phyloP scores from a whole-genome alignment of 1,140 invertebrate species.

The Halyomorpha halys region DNA sequence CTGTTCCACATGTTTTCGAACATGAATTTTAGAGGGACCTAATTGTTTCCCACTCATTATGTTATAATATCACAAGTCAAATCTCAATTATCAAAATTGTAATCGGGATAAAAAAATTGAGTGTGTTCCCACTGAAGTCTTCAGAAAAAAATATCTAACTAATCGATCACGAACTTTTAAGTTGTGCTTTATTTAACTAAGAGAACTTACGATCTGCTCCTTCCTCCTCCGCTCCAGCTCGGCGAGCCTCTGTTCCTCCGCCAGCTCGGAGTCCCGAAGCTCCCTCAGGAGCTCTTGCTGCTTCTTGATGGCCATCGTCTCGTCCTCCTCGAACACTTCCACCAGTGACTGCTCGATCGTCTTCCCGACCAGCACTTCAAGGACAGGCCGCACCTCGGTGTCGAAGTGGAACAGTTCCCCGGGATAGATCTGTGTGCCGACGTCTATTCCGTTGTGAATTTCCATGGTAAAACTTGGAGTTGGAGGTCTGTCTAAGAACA shows the following conservation, averaged over 20 bases:
- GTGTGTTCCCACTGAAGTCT: too few species aligned
- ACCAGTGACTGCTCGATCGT: constrained; percentile 76
- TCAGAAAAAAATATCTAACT: too few species aligned
- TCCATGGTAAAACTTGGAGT: constrained; percentile 58
- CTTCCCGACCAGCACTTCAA: constrained; percentile 78
- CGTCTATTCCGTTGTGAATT: constrained; percentile 66
- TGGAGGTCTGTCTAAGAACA: constrained; percentile 66
- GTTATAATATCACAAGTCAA: too few species aligned
- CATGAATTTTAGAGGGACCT: too few species aligned
- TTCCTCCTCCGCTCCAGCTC: constrained; percentile 55
- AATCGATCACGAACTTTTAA: too few species aligned
- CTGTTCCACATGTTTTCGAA: too few species aligned
- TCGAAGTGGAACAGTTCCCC: constrained; percentile 89
- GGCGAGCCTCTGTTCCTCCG: constrained; percentile 60
- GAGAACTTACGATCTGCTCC: constrained; percentile 43
- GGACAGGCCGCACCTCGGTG: constrained; percentile 71
- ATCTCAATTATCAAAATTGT: too few species aligned
- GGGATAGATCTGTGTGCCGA: constrained; percentile 70
- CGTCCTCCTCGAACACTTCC: constrained; percentile 71
- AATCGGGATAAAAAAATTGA: too few species aligned
- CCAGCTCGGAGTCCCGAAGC: constrained; percentile 63
- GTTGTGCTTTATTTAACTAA: too few species aligned
- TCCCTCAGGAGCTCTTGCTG: constrained; percentile 69
- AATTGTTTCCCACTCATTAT: too few species aligned
- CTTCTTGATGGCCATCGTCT: constrained; percentile 56